Conservation (phyloP, 2,888 invertebrate species). For the Muschampia plurimacula region DNA sequence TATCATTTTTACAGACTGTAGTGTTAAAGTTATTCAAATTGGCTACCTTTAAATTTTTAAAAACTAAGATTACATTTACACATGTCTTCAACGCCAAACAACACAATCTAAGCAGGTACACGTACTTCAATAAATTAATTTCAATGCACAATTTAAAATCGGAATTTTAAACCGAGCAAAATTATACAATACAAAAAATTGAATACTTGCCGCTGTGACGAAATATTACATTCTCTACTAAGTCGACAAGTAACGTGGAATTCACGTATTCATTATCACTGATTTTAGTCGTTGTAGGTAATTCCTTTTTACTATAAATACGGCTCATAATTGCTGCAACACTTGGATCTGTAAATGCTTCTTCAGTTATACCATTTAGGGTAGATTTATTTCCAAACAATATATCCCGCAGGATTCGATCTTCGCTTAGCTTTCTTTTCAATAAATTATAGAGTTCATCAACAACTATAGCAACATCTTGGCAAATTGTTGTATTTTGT, state of each 20-base stretch:
- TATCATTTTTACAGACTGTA: too few species aligned
- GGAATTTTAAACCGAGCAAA: too few species aligned
- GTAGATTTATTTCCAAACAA: conserved; percentile 55
- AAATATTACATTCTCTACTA: conserved; percentile 79
- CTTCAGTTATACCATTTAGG: conserved; percentile 51
- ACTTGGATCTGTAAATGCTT: conserved; percentile 60
- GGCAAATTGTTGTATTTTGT: conserved; percentile 56
- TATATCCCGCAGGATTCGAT: conserved; percentile 67
- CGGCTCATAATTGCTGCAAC: conserved; percentile 69
- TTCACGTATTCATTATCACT: conserved; percentile 65
- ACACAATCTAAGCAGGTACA: too few species aligned
- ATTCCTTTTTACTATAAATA: conserved; percentile 68
- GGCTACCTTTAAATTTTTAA: too few species aligned
- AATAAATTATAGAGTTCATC: conserved; percentile 72
- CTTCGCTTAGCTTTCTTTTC: conserved; percentile 69
- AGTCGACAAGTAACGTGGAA: conserved; percentile 75
- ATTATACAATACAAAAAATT: neutral
- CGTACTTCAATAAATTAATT: neutral
- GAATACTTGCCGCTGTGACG: conserved; percentile 64
- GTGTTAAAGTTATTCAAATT: too few species aligned
- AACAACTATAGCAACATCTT: conserved; percentile 52
- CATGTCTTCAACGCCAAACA: too few species aligned
- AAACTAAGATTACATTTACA: too few species aligned
- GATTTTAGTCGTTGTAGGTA: conserved; percentile 57
- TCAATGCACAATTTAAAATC: neutral